Conservation (phyloP, 2,797 vertebrate genomes). For the Phrynocephalus guinanensis region DNA sequence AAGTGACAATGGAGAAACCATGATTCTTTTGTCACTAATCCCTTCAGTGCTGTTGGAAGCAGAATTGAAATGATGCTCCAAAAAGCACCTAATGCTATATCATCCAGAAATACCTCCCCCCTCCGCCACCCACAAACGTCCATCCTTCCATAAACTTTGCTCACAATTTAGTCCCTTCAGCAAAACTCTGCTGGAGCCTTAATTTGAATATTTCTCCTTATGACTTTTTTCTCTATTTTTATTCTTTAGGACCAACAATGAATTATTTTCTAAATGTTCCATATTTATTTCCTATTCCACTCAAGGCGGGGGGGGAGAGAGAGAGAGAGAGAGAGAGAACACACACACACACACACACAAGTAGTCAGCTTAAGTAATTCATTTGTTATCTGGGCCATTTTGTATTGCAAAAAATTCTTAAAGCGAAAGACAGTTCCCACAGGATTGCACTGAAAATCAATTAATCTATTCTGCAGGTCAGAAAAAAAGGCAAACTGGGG, state of each 20-base stretch:
- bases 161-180: background rate
- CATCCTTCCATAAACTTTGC: background rate
- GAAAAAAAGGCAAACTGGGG: no score
- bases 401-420: no score
- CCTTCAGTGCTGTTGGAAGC: background rate
- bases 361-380: no score
- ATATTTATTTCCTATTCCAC: no score
- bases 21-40: background rate
- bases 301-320: no score
- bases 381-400: no score
- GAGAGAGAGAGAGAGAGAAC: no score
- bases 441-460: no score
- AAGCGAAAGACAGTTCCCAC: no score
- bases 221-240: background rate
- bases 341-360: no score
- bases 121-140: no score
- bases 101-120: background rate
- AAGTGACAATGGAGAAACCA: background rate
- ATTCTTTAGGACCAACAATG: background rate
- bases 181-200: background rate
- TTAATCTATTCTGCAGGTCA: no score
- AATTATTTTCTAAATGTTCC: background rate
- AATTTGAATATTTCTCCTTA: background rate
- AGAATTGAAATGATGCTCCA: background rate
- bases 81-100: background rate